A percentile compares a stretch with the other conserved stretches of the same genome.
Evolutionary conservation across 1,140 invertebrate genomes (phyloP).

Genomic region (Drosophila ironensis): DNA sequence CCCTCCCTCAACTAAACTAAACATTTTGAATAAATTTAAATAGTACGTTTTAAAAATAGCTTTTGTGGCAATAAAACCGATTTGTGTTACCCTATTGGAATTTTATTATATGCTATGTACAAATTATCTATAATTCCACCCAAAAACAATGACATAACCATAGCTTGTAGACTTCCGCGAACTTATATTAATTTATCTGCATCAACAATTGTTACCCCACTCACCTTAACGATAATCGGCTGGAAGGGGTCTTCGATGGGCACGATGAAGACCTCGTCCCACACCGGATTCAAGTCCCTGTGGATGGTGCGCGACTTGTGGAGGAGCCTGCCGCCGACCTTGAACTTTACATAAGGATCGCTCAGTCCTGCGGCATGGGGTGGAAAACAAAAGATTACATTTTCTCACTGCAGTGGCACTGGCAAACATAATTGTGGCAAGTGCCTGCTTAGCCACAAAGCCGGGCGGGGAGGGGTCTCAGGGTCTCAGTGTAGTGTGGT

Average conservation of each 20-base stretch:
- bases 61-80: too few species aligned
- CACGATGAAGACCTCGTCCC: slow-evolving; percentile 98
- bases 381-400: slow-evolving; percentile 44
- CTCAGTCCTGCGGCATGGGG: slow-evolving; percentile 89
- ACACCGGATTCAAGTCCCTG: slow-evolving; percentile 94
- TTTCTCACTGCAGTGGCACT: slow-evolving; percentile 26
- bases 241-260: slow-evolving; percentile 97
- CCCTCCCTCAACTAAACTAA: too few species aligned
- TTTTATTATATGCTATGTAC: too few species aligned
- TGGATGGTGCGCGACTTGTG: slow-evolving; percentile 97
- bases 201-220: too few species aligned
- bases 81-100: too few species aligned
- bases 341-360: slow-evolving; percentile 99
- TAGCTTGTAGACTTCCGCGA: too few species aligned
- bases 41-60: too few species aligned
- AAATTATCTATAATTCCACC: too few species aligned
- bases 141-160: too few species aligned
- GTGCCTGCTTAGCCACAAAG: slow-evolving; percentile 38
- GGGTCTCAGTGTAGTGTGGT: too few species aligned
- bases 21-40: too few species aligned
- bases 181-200: too few species aligned
- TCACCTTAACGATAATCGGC: slow-evolving; percentile 93
- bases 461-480: not conserved
- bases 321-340: slow-evolving; percentile 92
- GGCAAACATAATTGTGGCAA: slow-evolving; percentile 30